Evolutionary conservation across 2,888 invertebrate species (phyloP), one percentile per base, ranked within the genome.

Genomic region (Xylota segnis): DNA sequence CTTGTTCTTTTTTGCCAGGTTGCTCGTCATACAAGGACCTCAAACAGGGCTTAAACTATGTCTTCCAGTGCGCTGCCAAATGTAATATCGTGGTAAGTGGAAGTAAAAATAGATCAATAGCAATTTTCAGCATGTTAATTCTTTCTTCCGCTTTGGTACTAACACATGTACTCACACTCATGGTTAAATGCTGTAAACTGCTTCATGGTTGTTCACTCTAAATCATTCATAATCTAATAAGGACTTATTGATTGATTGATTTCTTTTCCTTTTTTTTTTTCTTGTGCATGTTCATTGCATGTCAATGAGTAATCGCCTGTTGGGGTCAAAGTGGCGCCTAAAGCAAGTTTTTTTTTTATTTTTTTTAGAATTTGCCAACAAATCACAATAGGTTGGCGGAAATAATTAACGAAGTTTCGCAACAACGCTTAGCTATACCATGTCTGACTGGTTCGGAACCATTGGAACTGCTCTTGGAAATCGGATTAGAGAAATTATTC

Each of bases 351-450:
- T 61, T 68, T 23, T 54, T 75, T 50, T 54, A 47, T 59, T 71
- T 66, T 83, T 34, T 87, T 45, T 47, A 92, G 92, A 92, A 92
- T 59, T 90, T 91, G 32, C 92, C 92, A 37, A 91, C 90, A 40
- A 92, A 91, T 74, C 89, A 91, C 79, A 92, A 91, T 88, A 91
- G 92, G 5, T 87, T 92, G 58, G 92, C 91, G 6, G 91, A 92
- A 89, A 90, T 92, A 37, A 92, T 92, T 68, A 90, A 91, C 6
- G 91, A 91, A 88, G 84, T 92, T 34, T 90, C 91, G 34, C 91
- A 92, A 81, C 90, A 90, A n/a, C 91, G 92, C 0, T 77, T 92
- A 65, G 92, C 92, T n/a, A 90, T 92, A 88, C 92, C 92, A 4
- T 90, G 91, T 50, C 87, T 92, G 0, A 90, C 89, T 45, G 92